Evolutionary conservation across 1,140 invertebrate species (phyloP).

Genomic region (Homalodisca vitripennis): DNA sequence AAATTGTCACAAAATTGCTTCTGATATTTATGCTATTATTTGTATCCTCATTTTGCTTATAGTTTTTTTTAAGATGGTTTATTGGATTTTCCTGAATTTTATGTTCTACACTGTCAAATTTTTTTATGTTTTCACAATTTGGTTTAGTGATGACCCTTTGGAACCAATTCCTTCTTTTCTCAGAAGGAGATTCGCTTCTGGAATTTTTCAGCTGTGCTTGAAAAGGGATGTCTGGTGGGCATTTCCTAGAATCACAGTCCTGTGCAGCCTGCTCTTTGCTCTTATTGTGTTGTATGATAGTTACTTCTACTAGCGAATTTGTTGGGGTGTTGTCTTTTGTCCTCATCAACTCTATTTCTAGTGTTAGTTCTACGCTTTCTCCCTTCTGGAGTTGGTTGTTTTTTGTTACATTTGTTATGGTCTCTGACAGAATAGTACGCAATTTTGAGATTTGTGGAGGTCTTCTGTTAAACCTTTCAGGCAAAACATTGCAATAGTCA

Average conservation of each 20-base stretch:
- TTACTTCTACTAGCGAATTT: slow-evolving; percentile 14
- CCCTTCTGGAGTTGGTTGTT: background rate
- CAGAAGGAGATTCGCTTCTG: background rate
- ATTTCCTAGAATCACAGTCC: background rate
- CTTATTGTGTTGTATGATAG: slow-evolving; percentile 9
- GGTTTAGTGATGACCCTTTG: background rate
- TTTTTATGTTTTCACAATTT: background rate
- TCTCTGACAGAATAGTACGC: slow-evolving; percentile 1
- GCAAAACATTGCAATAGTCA: too few species aligned
- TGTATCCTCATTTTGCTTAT: background rate
- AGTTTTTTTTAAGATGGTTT: too few species aligned
- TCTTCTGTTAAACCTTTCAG: too few species aligned
- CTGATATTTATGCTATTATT: background rate
- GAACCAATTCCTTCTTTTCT: background rate
- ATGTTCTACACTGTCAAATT: background rate
- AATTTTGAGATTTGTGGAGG: background rate
- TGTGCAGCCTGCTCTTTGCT: too few species aligned
- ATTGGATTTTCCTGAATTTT: background rate
- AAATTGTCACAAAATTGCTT: background rate
- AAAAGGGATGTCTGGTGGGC: background rate
- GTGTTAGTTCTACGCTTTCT: slow-evolving; percentile 18
- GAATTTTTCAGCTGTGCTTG: background rate
- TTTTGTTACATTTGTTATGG: background rate
- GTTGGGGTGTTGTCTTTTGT: background rate
- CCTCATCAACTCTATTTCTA: slow-evolving; percentile 18